A percentile compares a stretch with the other conserved stretches of the same genome.
These are phyloP conservation scores for Melinaea menophilus DNA, from an alignment of 2,888 invertebrate species.

Conservation along the genomic window DNA sequence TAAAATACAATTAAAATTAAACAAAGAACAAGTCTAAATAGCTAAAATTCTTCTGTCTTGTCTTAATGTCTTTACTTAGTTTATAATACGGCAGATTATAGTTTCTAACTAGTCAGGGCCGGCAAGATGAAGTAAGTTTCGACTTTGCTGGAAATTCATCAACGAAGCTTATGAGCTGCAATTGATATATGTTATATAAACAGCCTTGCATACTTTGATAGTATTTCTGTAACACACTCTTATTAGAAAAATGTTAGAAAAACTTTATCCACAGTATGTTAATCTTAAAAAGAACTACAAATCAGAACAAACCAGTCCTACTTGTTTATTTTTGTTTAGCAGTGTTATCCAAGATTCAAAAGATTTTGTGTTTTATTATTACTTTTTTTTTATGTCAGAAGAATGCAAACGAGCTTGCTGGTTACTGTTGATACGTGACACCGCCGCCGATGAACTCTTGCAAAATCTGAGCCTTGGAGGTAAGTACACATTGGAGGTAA, in stretches of 20 bases:
- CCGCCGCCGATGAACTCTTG: too few species aligned
- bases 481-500: neutral
- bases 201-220: conserved; percentile 10
- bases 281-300: too few species aligned
- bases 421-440: too few species aligned
- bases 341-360: too few species aligned
- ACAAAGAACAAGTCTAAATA: conserved; percentile 35
- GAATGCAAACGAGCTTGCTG: too few species aligned
- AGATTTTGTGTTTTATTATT: too few species aligned
- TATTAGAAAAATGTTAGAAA: neutral
- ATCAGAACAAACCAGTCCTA: too few species aligned
- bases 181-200: conserved; percentile 31
- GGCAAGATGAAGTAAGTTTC: conserved; percentile 58
- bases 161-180: conserved; percentile 35
- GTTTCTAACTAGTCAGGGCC: conserved; percentile 59
- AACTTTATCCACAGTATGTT: too few species aligned
- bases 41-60: conserved; percentile 44
- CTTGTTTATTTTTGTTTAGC: too few species aligned
- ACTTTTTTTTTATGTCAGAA: too few species aligned
- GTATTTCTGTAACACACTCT: conserved; percentile 1
- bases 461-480: too few species aligned
- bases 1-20: conserved; percentile 19
- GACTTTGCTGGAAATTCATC: conserved; percentile 58
- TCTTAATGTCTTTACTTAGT: conserved; percentile 52
- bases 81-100: conserved; percentile 65